A percentile compares a stretch with the other conserved stretches of the same genome.
These are phyloP conservation scores for Magallana nippona DNA, from an alignment of 2,888 invertebrate species.

Conservation along the genomic window DNA sequence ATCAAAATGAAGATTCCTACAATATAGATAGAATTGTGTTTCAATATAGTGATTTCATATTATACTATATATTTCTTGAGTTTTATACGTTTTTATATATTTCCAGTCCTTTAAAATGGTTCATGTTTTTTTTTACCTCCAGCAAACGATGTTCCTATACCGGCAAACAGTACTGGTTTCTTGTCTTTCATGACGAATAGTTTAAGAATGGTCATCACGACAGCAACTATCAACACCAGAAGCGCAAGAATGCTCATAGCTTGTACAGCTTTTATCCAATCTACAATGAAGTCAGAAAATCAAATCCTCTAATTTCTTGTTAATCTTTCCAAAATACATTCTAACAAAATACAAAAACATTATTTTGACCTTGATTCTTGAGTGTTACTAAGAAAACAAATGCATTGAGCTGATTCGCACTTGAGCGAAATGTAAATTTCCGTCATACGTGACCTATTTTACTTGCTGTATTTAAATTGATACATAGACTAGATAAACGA, in stretches of 20 bases:
- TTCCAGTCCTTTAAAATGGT: background rate
- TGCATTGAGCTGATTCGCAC: no score
- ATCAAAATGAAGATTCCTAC: slow-evolving; percentile 1
- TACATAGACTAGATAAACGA: no score
- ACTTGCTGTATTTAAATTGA: no score
- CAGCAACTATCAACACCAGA: background rate
- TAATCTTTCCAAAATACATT: background rate
- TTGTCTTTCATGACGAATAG: background rate
- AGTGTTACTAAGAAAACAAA: no score
- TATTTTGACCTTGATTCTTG: no score
- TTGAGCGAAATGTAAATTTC: no score
- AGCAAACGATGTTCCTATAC: background rate
- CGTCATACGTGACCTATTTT: no score
- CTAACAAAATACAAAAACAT: no score
- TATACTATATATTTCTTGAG: background rate
- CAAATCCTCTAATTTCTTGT: background rate
- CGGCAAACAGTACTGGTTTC: background rate
- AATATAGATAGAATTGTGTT: background rate
- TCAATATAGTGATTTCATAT: background rate
- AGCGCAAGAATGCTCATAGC: background rate
- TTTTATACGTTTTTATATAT: background rate
- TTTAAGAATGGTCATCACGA: background rate
- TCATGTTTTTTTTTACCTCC: background rate
- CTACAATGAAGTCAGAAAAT: background rate
- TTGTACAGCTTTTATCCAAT: background rate